Evolutionary conservation across 2,888 invertebrate species (phyloP).

Genomic region (Tenthredo mesomela): DNA sequence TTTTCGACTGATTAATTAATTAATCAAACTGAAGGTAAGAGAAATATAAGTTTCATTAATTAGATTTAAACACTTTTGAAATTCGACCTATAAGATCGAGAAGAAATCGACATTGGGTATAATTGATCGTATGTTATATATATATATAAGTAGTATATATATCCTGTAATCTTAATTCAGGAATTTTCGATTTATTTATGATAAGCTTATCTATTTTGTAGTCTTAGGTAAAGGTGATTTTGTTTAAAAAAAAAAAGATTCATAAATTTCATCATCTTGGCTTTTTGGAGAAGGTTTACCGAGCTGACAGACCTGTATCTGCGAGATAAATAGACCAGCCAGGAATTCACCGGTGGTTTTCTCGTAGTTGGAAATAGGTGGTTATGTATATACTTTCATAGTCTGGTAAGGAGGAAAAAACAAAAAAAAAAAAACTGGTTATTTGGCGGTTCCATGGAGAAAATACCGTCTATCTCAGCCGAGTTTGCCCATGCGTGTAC

Average conservation of each 20-base stretch:
- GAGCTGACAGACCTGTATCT: background rate
- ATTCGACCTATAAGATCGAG: background rate
- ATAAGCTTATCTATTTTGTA: background rate
- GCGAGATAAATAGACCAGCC: conserved; percentile 8
- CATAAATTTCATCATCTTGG: background rate
- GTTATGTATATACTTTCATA: background rate
- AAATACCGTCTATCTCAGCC: conserved; percentile 35
- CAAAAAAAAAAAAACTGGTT: conserved; percentile 21
- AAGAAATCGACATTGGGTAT: background rate
- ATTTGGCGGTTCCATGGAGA: conserved; percentile 29
- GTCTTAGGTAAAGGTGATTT: background rate
- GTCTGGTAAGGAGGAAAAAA: conserved; percentile 27
- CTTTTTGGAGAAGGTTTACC: background rate
- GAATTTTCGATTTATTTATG: background rate
- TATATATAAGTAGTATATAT: too few relatives aligned
- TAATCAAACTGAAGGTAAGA: background rate
- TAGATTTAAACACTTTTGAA: background rate
- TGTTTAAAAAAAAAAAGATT: background rate
- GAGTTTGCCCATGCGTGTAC: conserved; percentile 39
- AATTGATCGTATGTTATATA: background rate
- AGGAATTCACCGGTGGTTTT: conserved; percentile 18
- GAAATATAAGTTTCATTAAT: background rate
- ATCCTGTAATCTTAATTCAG: background rate
- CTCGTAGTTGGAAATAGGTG: conserved; percentile 8
- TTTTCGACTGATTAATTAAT: background rate